Evolutionary conservation across 2,888 invertebrate species (phyloP), one percentile per base, ranked within the genome.

Genomic region (Eilema caniola): DNA sequence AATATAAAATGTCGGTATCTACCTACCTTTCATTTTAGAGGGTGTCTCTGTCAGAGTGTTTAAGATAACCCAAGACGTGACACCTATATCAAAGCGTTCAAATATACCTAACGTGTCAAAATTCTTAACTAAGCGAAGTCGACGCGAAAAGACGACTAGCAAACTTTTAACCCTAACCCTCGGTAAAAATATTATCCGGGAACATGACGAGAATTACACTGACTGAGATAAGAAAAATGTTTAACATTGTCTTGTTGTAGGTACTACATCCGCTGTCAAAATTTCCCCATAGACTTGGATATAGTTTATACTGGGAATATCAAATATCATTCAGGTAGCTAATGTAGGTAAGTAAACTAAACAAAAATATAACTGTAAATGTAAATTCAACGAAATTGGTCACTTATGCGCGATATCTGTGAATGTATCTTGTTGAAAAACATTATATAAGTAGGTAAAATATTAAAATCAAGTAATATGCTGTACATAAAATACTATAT

Each of bases 1-100:
- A 95, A 95, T 94, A 92, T 93, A 91, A 93, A 95, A 93, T 83
- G 88, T 84, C 83, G 83, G 88, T 88, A 86, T 86, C 86, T 89
- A 75, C 77, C 83, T 89, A 89, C 87, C 89, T 90, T 92, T 92
- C 90, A 90, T 90, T 90, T 90, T 87, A 83, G 84, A 87, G 86
- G 86, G 86, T 83, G 83, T 85, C 83, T 84, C 86, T 84, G 87
- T 87, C 89, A 86, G 87, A 86, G 86, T 90, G 86, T 88, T 88
- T 84, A 87, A 88, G 89, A 88, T 89, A 88, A 88, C 84, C 82
- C 83, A 83, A 79, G 78, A 89, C 90, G 90, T 90, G 90, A 89
- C 87, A 84, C 87, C 87, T 88, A 82, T 89, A 86, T 87, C 88
- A 88, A 87, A 88, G 82, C 81, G 81, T 78, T 83, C 80, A 80